Conservation (phyloP, 2,797 vertebrate genomes). For the Helostoma temminkii region DNA sequence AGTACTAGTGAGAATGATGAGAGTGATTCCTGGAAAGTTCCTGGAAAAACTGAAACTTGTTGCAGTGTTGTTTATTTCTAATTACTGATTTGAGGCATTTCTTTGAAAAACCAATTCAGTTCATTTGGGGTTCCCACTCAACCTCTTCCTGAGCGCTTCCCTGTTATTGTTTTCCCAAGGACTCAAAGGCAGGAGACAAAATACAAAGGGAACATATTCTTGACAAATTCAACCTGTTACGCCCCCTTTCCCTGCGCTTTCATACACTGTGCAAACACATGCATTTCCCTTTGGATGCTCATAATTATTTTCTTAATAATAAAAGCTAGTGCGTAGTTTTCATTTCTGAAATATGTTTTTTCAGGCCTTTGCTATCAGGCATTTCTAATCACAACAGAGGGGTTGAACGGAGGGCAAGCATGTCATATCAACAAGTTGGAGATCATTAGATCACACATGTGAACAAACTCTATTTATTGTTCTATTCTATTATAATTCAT, state of each 20-base stretch:
- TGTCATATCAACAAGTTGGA: constrained; percentile 10
- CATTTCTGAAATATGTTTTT: constrained; percentile 61
- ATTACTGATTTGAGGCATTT: constrained; percentile 1
- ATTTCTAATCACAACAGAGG: constrained; percentile 52
- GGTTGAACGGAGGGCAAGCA: constrained; percentile 45
- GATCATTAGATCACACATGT: constrained; percentile 39
- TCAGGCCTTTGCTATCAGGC: constrained; percentile 66
- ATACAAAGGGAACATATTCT: constrained; percentile 56
- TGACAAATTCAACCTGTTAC: constrained; percentile 30
- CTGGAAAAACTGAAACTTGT: neutral
- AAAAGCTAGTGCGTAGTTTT: constrained; percentile 65
- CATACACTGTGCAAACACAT: constrained; percentile 60
- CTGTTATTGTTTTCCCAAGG: constrained; percentile 65
- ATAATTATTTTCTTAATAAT: constrained; percentile 71
- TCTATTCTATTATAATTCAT: constrained; percentile 7
- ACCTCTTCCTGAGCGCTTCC: constrained; percentile 35
- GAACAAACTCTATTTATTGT: constrained; percentile 15
- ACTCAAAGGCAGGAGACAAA: constrained; percentile 67
- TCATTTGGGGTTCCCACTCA: neutral
- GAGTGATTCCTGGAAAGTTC: neutral
- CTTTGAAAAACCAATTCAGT: neutral
- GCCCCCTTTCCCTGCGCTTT: constrained; percentile 42
- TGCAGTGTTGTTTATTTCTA: neutral
- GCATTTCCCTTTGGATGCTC: constrained; percentile 56
- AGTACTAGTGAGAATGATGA: neutral